Evolutionary conservation across 2,888 invertebrate genomes (phyloP).

Genomic region (Spisula solida): DNA sequence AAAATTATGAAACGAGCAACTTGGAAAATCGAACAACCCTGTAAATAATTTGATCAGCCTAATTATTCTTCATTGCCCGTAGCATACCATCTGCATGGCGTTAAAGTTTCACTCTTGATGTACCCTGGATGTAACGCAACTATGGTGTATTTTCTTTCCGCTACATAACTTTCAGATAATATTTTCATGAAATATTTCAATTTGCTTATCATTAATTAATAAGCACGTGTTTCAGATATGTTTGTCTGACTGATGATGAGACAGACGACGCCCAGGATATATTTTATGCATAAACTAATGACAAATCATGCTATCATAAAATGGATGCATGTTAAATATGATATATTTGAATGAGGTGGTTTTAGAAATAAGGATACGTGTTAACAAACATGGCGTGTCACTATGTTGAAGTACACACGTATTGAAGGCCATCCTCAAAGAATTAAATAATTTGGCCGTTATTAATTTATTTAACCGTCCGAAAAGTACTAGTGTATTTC

Average conservation of each 20-base stretch:
- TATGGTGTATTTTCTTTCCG: background rate
- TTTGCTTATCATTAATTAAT: slow-evolving; percentile 2
- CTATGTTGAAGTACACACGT: no score
- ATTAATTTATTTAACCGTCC: no score
- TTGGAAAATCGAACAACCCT: background rate
- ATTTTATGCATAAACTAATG: slow-evolving; percentile 2
- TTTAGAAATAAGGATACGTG: no score
- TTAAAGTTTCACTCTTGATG: background rate
- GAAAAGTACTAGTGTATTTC: no score
- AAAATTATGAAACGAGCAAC: background rate
- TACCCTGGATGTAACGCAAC: background rate
- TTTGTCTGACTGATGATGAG: background rate
- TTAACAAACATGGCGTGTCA: no score
- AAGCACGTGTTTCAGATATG: background rate
- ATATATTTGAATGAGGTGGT: background rate
- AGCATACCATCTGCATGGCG: background rate
- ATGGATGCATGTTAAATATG: background rate
- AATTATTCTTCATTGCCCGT: background rate
- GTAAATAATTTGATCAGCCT: background rate
- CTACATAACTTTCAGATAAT: slow-evolving; percentile 7
- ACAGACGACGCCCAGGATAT: background rate
- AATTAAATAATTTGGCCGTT: no score
- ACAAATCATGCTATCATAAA: background rate
- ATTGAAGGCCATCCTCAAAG: no score
- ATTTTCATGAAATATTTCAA: background rate